phyloP scores from a whole-genome alignment of 1,140 invertebrate genomes.

The Musca vetustissima region DNA sequence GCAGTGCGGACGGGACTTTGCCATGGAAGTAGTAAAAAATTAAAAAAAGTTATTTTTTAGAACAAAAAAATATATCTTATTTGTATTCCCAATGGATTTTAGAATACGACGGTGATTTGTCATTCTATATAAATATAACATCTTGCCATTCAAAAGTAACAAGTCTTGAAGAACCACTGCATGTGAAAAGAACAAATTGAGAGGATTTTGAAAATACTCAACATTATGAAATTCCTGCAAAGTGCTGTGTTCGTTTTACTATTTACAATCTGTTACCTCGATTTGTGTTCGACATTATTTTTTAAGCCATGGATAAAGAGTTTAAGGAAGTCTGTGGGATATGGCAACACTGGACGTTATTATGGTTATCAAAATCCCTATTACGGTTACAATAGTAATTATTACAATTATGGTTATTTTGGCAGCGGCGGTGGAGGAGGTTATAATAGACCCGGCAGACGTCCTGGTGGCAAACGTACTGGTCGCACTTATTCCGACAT shows the following conservation, averaged over 20 bases:
- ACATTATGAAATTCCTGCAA: not conserved
- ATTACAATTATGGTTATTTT: constrained; percentile 1
- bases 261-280: not conserved
- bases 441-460: not conserved
- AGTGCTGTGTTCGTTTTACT: not conserved
- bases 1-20: too few species aligned
- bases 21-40: too few species aligned
- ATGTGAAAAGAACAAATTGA: not conserved
- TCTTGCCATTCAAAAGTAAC: not conserved
- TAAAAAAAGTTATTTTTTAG: too few species aligned
- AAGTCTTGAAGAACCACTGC: not conserved
- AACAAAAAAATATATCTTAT: too few species aligned
- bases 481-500: constrained; percentile 41
- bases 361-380: not conserved
- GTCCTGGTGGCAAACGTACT: constrained; percentile 12
- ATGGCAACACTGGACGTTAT: constrained; percentile 4
- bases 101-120: too few species aligned
- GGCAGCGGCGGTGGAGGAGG: not conserved
- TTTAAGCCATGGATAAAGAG: not conserved
- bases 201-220: not conserved
- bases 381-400: not conserved
- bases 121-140: constrained; percentile 1
- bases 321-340: not conserved
- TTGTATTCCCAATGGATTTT: too few species aligned
- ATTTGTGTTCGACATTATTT: not conserved